phyloP scores from a whole-genome alignment of 2,888 invertebrate genomes.

The Morinoia aosen region DNA sequence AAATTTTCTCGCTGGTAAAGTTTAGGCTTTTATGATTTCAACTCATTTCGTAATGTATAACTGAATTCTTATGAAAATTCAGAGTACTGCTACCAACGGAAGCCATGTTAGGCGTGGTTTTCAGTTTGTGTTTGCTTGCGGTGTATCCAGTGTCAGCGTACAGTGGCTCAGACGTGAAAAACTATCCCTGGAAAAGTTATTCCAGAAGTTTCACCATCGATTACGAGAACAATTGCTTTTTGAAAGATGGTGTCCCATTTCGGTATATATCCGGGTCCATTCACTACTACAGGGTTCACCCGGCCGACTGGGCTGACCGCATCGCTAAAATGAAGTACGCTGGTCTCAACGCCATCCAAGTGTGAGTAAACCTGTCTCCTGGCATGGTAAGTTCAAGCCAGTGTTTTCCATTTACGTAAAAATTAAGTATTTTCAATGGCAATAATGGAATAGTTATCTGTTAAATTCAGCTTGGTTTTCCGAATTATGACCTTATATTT shows the following conservation, averaged over 20 bases:
- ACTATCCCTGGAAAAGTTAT: neutral
- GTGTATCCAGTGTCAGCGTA: neutral
- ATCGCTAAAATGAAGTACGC: conserved; percentile 74
- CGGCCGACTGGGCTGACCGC: conserved; percentile 75
- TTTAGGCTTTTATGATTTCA: no score
- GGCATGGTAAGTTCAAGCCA: neutral
- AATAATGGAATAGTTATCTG: no score
- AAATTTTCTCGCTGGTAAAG: no score
- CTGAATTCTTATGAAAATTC: neutral
- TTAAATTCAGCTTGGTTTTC: no score
- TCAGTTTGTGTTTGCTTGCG: neutral
- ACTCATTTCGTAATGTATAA: no score
- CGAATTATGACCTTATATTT: no score
- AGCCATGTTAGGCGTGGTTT: neutral
- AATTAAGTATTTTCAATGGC: no score
- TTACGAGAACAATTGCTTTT: conserved; percentile 62
- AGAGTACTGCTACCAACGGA: neutral
- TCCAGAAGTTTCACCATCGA: conserved; percentile 61
- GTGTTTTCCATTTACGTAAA: neutral
- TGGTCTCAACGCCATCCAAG: conserved; percentile 75
- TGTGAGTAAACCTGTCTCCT: conserved; percentile 70
- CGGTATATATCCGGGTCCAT: conserved; percentile 75
- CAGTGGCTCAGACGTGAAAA: neutral
- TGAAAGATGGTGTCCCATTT: conserved; percentile 72
- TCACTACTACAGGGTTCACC: conserved; percentile 75